Base-by-base conservation (phyloP, 2,113 vertebrate genomes). In the Pterocles gutturalis region DNA sequence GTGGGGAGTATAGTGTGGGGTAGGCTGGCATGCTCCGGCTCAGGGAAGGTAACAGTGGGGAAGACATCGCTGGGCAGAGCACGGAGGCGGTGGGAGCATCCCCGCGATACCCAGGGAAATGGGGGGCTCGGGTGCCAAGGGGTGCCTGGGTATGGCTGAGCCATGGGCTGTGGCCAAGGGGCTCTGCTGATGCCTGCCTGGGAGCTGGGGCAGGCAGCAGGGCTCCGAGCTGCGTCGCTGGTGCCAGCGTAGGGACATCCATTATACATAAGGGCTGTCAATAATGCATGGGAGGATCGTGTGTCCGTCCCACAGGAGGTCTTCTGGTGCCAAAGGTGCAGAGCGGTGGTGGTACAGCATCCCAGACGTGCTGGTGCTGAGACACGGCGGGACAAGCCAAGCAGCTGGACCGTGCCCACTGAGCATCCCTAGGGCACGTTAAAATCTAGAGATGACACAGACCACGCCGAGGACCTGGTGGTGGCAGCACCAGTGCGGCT, bases 171-270 rank as follows among this genome's bases (percentile, higher is more conserved):
- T 12, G 51, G 9, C 11, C 36, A 3, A 38, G 36, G 43, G 43
- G 22, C 51, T 33, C 31, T 53, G 76, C 71, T 17, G 51, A 5
- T 26, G 64, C 45, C 43, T 53, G 25, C 13, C 43, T 1, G 0
- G 51, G 16, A 29, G 36, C 51, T 51, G 57, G 48, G 4, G 1
- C 55, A n/a, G 48, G 55, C 34, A 45, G 18, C 0, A 2, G 22
- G n/a, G 43, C 58, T 75, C 36, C 0, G 8, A 33, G 46, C 54
- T 0, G 24, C 0, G 1, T 5, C 3, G 1, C 8, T 1, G 0
- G 5, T 29, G 31, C 3, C 11, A n/a, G 14, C 18, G 0, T 6
- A 3, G 69, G 25, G 49, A 26, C 43, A 17, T 55, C 34, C 58
- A 24, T 73, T 41, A 53, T 57, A 8, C 5, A 33, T 3, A 12